phyloP scores from a whole-genome alignment of 2,888 invertebrate species.

The Spatulosminthurus flaviceps region DNA sequence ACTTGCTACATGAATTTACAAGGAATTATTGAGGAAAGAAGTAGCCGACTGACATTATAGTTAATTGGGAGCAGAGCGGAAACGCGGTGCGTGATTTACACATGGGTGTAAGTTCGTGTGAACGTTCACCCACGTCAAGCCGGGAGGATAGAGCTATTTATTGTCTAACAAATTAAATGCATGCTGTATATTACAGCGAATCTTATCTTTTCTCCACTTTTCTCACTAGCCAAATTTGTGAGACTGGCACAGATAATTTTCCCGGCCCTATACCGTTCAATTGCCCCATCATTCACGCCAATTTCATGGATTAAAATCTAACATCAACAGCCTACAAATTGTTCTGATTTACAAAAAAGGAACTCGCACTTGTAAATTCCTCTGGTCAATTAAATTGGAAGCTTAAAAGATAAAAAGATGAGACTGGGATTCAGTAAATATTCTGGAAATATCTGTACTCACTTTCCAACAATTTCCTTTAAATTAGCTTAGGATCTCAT shows the following conservation, averaged over 20 bases:
- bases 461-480: too few relatives aligned
- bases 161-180: constrained; percentile 35
- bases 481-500: too few relatives aligned
- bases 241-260: neutral
- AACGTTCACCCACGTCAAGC: constrained; percentile 31
- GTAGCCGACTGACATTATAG: neutral
- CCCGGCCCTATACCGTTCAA: neutral
- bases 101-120: constrained; percentile 6
- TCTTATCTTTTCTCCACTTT: constrained; percentile 3
- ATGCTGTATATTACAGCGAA: constrained; percentile 16
- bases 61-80: constrained; percentile 32
- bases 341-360: too few relatives aligned
- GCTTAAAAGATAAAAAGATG: too few relatives aligned
- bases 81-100: neutral
- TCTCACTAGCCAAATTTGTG: neutral
- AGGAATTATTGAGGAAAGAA: constrained; percentile 1
- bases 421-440: too few relatives aligned
- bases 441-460: too few relatives aligned
- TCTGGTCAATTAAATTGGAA: too few relatives aligned
- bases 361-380: too few relatives aligned
- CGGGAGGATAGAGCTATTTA: constrained; percentile 38
- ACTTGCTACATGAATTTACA: neutral
- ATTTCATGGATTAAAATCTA: neutral
- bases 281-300: neutral
- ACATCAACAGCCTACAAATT: neutral